phyloP scores from a whole-genome alignment of 2,113 vertebrate genomes.

The Gymnarchus niloticus region DNA sequence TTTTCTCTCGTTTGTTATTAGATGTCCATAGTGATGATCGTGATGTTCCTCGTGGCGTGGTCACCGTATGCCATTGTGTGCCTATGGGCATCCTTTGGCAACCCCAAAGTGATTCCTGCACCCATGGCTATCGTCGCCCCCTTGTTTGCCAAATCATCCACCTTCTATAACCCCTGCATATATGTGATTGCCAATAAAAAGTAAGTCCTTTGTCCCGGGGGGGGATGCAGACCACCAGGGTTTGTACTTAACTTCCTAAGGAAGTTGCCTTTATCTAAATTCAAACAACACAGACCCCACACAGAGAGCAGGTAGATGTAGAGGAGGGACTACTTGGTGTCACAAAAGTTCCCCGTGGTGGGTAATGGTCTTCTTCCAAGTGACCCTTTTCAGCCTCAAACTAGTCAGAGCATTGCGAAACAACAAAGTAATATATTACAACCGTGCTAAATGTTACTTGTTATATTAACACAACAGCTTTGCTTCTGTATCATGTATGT shows the following conservation, averaged over 20 bases:
- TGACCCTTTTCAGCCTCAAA: too few relatives aligned
- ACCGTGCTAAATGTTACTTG: background rate
- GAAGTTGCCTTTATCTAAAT: too few relatives aligned
- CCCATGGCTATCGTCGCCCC: conserved; percentile 90
- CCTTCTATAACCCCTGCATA: conserved; percentile 97
- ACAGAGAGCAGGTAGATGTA: too few relatives aligned
- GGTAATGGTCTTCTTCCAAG: too few relatives aligned
- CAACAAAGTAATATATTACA: background rate
- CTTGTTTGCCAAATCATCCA: conserved; percentile 97
- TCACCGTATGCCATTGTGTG: conserved; percentile 92
- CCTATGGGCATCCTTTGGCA: conserved; percentile 91
- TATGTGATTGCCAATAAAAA: conserved; percentile 92
- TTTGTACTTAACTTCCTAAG: too few relatives aligned
- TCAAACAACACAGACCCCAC: too few relatives aligned
- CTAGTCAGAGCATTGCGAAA: conserved; percentile 10
- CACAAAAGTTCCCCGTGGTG: too few relatives aligned
- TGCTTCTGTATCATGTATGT: too few relatives aligned
- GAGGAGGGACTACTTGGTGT: too few relatives aligned
- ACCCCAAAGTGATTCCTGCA: conserved; percentile 81
- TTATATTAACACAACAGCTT: too few relatives aligned
- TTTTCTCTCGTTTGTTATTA: conserved; percentile 47
- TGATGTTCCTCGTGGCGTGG: conserved; percentile 94
- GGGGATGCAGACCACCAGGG: too few relatives aligned
- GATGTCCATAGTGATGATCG: conserved; percentile 96
- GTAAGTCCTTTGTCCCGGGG: conserved; percentile 57